Evolutionary conservation across 2,113 vertebrate species (phyloP), one percentile per base, ranked within the genome.

Genomic region (Notarius quadriscutis): DNA sequence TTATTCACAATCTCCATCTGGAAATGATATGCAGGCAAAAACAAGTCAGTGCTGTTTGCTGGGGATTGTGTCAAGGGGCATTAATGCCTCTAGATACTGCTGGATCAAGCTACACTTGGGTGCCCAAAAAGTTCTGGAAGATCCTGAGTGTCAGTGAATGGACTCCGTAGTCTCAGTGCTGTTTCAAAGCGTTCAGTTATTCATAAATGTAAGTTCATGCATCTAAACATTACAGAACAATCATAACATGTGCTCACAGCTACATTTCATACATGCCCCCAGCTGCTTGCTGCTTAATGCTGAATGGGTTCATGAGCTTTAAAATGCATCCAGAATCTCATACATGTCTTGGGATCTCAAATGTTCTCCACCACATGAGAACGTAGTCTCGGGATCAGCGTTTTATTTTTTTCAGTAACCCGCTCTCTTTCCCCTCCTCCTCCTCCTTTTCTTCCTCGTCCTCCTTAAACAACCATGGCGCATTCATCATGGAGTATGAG

Each of bases 1-100:
- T 94, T 94, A 95, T 95, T 95, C 93, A 94, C 94, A 93, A 94
- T 91, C 93, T 92, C 94, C 95, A 95, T 95, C 95, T 96, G 95
- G 94, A 95, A 95, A 95, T 95, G 93, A 95, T 95, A 95, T 94
- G 91, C 90, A 92, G 91, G 92, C 91, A 93, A 94, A 95, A 95
- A 93, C 91, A 94, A 93, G 90, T 91, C 93, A 90, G 94, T 91
- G 89, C 89, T 90, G 85, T 83, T 86, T 83, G 88, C 78, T 82
- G 83, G 84, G 62, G 84, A 84, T 87, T 51, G 75, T 80, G 60
- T 88, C 87, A 57, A 51, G 67, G 41, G 81, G 87, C 74, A 88
- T 88, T 83, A 79, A 50, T 91, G 74, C 53, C 58, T 60, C 53
- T 34, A 74, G 34, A 62, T 48, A 11, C 34, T 75, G 30, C 30